These are phyloP conservation scores for Triplophysa dalaica DNA, from an alignment of 2,113 vertebrate genomes.

Conservation along the genomic window DNA sequence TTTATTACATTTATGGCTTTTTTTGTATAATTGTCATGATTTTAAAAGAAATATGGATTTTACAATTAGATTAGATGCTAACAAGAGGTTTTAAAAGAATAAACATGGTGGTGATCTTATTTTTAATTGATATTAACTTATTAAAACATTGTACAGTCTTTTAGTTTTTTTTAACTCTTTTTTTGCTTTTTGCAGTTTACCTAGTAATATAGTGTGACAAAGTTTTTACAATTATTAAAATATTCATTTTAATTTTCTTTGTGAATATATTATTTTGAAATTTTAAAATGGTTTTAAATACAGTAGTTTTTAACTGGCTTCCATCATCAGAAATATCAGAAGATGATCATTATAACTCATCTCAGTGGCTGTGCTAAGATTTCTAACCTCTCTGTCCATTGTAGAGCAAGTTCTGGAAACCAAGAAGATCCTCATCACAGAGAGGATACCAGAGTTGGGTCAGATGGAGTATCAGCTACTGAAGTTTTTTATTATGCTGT, in stretches of 20 bases:
- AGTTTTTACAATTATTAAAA: too few species aligned
- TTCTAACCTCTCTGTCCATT: not conserved
- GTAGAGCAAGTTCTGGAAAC: slow-evolving; percentile 81
- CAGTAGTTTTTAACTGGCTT: too few species aligned
- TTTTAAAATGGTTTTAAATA: too few species aligned
- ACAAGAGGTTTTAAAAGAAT: too few species aligned
- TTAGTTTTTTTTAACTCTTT: too few species aligned
- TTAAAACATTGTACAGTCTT: not conserved
- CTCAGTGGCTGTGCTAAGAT: not conserved
- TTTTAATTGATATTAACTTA: not conserved
- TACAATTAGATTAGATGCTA: not conserved
- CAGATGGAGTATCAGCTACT: slow-evolving; percentile 88
- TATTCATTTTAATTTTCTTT: too few species aligned
- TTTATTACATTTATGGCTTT: not conserved
- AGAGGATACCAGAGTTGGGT: slow-evolving; percentile 77
- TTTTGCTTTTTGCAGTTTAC: too few species aligned
- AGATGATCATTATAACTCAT: not conserved
- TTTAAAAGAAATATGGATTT: not conserved
- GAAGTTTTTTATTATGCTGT: slow-evolving; percentile 93
- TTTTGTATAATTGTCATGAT: not conserved
- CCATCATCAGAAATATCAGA: not conserved
- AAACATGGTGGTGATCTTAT: not conserved
- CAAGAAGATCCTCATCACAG: slow-evolving; percentile 75
- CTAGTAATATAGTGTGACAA: too few species aligned
- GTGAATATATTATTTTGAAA: too few species aligned